A percentile compares a stretch with the other conserved stretches of the same genome.
phyloP scores from a whole-genome alignment of 2,797 vertebrate genomes.

The Knipowitschia caucasica region DNA sequence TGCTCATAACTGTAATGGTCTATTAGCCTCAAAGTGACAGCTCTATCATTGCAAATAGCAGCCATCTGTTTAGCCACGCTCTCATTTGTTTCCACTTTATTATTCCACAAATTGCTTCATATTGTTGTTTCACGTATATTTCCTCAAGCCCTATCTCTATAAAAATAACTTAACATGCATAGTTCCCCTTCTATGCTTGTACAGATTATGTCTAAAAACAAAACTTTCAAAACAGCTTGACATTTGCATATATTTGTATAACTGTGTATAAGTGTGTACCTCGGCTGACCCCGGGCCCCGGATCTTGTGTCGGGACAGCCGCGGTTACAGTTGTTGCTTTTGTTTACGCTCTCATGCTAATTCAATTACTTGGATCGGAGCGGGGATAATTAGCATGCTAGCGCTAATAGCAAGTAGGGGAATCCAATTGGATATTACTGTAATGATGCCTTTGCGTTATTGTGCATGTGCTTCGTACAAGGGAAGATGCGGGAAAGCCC shows the following conservation, averaged over 20 bases:
- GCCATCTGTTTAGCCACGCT: constrained; percentile 1
- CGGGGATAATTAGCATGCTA: constrained; percentile 61
- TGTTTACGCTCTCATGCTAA: constrained; percentile 60
- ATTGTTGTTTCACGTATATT: constrained; percentile 3
- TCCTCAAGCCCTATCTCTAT: too few species aligned
- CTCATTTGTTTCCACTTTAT: constrained; percentile 1
- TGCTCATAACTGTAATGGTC: constrained; percentile 3
- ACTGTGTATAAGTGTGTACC: too few species aligned
- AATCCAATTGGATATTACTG: constrained; percentile 62
- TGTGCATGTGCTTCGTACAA: constrained; percentile 30
- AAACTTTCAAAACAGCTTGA: constrained; percentile 3
- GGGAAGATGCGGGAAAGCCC: too few species aligned
- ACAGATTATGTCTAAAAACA: too few species aligned
- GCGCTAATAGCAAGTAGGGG: constrained; percentile 59
- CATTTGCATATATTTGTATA: constrained; percentile 11
- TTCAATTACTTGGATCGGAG: constrained; percentile 61
- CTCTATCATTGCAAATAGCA: constrained; percentile 1
- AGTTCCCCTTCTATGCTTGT: too few species aligned
- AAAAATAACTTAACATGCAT: too few species aligned
- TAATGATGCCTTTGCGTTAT: constrained; percentile 55
- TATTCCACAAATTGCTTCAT: neutral
- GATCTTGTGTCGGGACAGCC: constrained; percentile 12
- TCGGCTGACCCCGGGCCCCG: constrained; percentile 26
- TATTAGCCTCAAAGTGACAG: constrained; percentile 1
- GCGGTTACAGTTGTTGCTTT: constrained; percentile 25